A percentile compares a stretch with the other conserved stretches of the same genome.
phyloP scores from a whole-genome alignment of 2,113 vertebrate genomes.

The Ciconia stormi region DNA sequence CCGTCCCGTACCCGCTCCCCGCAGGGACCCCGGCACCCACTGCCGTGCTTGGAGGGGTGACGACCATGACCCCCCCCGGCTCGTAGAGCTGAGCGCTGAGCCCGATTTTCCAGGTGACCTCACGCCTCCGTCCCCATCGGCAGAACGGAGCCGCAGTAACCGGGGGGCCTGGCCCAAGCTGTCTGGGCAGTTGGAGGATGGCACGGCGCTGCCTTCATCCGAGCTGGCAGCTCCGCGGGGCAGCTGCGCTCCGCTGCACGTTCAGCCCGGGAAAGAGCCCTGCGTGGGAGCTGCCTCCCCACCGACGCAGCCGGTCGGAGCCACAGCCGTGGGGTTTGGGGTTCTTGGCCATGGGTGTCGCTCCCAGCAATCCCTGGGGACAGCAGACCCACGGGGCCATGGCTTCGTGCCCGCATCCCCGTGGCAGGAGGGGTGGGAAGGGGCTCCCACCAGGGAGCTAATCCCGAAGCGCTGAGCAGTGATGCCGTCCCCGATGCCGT shows the following conservation, averaged over 20 bases:
- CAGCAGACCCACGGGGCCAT: neutral
- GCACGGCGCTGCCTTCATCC: neutral
- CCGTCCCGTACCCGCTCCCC: neutral
- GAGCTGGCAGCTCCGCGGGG: conserved; percentile 39
- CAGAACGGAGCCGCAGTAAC: neutral
- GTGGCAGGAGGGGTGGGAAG: neutral
- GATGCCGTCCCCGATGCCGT: rapidly evolving
- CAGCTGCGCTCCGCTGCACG: neutral
- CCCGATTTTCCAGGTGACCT: neutral
- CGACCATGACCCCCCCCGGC: neutral
- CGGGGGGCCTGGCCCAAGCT: neutral
- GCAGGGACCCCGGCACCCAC: rapidly evolving
- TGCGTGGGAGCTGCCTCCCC: neutral
- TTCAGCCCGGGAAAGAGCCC: neutral
- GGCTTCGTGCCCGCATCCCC: neutral
- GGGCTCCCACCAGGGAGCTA: neutral
- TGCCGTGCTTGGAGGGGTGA: neutral
- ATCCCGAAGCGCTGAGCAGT: neutral
- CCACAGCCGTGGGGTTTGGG: rapidly evolving
- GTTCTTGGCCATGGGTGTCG: neutral
- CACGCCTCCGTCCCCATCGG: neutral
- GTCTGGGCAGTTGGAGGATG: neutral
- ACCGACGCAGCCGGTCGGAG: rapidly evolving
- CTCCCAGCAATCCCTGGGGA: neutral
- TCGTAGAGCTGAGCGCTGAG: neutral